Conservation (phyloP, 2,888 invertebrate species). For the Zhengitettix transpicula region DNA sequence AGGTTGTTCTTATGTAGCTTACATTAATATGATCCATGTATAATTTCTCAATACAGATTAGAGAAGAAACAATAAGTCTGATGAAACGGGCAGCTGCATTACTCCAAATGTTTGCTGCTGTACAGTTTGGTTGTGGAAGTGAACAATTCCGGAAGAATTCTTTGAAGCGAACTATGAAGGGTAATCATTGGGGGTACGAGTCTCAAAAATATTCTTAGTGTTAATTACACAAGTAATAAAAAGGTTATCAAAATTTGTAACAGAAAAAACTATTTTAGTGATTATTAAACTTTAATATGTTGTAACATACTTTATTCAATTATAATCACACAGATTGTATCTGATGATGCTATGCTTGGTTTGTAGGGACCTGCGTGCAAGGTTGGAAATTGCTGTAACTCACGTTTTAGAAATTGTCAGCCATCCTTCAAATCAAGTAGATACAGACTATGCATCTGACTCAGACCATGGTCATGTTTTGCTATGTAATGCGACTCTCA, state of each 20-base stretch:
- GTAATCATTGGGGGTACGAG: constrained; percentile 80
- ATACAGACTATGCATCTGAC: constrained; percentile 37
- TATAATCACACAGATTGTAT: no score
- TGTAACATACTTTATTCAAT: no score
- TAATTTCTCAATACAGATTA: constrained; percentile 17
- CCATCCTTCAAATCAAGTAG: constrained; percentile 36
- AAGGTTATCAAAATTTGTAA: neutral
- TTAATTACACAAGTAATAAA: neutral
- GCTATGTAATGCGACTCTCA: constrained; percentile 57
- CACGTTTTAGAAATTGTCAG: constrained; percentile 41
- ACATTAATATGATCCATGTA: neutral
- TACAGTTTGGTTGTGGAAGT: constrained; percentile 74
- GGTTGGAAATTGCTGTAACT: constrained; percentile 71
- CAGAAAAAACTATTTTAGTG: neutral
- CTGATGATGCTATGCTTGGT: constrained; percentile 2
- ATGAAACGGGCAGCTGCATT: constrained; percentile 78
- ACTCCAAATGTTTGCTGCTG: constrained; percentile 81
- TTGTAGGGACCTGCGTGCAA: constrained; percentile 70
- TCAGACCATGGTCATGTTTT: constrained; percentile 28
- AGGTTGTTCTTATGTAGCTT: no score
- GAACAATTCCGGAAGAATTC: constrained; percentile 57
- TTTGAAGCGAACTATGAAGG: constrained; percentile 64
- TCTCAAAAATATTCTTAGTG: neutral
- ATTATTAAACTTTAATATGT: no score
- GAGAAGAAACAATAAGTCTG: constrained; percentile 47